These are phyloP conservation scores for Phylloscopus collybita DNA, from an alignment of 2,797 vertebrate genomes.

Conservation along the genomic window DNA sequence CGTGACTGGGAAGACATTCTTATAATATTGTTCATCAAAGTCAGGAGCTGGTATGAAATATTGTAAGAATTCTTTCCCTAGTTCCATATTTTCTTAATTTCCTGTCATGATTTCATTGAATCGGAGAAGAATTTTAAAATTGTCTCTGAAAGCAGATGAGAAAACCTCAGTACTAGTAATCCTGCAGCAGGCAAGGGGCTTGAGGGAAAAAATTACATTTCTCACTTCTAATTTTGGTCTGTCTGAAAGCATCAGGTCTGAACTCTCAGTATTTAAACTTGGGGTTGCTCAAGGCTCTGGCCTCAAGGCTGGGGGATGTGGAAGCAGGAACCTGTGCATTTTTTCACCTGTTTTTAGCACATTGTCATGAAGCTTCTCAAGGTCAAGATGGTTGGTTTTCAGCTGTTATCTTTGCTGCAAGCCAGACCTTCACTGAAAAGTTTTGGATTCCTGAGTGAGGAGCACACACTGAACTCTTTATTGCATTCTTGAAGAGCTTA, in stretches of 20 bases:
- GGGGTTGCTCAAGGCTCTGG: background rate
- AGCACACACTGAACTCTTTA: slow-evolving; percentile 66
- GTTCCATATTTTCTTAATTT: slow-evolving; percentile 1
- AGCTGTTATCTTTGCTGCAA: slow-evolving; percentile 69
- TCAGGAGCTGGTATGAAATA: background rate
- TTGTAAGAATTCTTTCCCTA: background rate
- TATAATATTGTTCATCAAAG: background rate
- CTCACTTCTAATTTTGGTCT: background rate
- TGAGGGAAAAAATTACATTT: background rate
- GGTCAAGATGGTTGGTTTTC: slow-evolving; percentile 58
- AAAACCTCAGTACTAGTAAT: background rate
- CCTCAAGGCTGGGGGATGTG: background rate
- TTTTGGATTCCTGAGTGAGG: slow-evolving; percentile 72
- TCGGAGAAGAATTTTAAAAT: background rate
- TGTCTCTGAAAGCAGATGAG: background rate
- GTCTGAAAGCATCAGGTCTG: background rate
- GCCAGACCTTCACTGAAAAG: slow-evolving; percentile 64
- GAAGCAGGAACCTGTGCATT: background rate
- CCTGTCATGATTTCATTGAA: background rate
- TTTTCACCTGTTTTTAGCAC: slow-evolving; percentile 63
- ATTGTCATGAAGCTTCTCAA: slow-evolving; percentile 52
- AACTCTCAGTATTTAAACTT: background rate
- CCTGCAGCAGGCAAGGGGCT: background rate
- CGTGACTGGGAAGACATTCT: background rate
- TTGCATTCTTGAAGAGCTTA: slow-evolving; percentile 70